Conservation (phyloP, 1,140 invertebrate species). For the Rhagoletis pomonella region DNA sequence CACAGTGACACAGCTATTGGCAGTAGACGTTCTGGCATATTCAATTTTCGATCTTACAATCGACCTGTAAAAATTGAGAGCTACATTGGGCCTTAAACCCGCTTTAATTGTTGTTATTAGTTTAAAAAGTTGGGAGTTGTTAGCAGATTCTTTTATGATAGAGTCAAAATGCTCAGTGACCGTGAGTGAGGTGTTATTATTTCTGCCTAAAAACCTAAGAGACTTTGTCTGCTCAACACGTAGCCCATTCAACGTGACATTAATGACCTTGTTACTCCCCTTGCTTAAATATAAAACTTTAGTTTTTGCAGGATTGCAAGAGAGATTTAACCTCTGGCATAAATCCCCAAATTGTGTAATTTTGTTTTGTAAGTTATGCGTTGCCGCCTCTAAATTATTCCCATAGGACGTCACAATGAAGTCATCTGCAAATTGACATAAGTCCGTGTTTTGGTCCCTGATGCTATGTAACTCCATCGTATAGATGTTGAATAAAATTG, state of each 20-base stretch:
- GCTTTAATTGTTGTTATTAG: not conserved
- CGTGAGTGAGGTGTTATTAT: not conserved
- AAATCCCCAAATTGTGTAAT: not conserved
- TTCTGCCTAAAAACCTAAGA: not conserved
- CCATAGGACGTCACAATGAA: not conserved
- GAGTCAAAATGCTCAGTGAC: not conserved
- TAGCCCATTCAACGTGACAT: not conserved
- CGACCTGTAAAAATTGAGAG: no score
- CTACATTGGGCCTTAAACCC: not conserved
- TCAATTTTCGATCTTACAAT: not conserved
- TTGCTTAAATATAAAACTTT: slow-evolving; percentile 20
- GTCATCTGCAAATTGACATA: slow-evolving; percentile 33
- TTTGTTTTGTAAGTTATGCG: not conserved
- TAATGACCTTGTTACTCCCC: not conserved
- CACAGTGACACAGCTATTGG: no score
- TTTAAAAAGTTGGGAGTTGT: not conserved
- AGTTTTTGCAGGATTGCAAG: no score
- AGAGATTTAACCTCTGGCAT: not conserved
- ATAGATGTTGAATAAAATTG: slow-evolving; percentile 38
- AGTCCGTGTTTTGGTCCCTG: not conserved
- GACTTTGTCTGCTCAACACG: not conserved
- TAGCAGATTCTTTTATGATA: not conserved
- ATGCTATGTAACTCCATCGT: not conserved
- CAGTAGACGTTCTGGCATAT: not conserved
- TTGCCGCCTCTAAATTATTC: not conserved